Evolutionary conservation across 2,797 vertebrate genomes (phyloP), one percentile per base, ranked within the genome.

Genomic region (Liasis olivaceus): DNA sequence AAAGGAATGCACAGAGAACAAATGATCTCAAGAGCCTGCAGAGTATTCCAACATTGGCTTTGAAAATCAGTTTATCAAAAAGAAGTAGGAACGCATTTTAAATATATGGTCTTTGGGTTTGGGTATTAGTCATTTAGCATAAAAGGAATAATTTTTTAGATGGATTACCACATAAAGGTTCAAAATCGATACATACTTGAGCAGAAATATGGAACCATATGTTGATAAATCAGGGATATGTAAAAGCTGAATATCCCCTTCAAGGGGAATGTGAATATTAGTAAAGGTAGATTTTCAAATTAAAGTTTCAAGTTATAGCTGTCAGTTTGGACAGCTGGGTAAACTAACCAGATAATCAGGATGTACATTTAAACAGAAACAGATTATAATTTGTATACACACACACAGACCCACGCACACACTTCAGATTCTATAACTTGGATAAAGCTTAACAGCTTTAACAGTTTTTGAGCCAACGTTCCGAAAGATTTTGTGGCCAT

Each of bases 11-110:
- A 93, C 93, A 94, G 63, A 95, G 90, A 95, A 96, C 66, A 95
- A 95, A 95, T 85, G 63, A 91, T 60, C 91, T 96, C 93, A 87
- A 90, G 94, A 91, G 94, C 89, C 58, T 94, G 89, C 5, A 94
- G 91, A 96, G 94, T 85, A 89, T 96, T 96, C 94, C 85, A 95
- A 64, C 51, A 96, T 96, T 96, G 91, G 42, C 94, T 97, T 96
- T 96, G 90, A 97, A 96, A 95, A 93, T 92, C 36, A 96, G 91
- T 89, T 94, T 97, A 97, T 96, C 93, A 95, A 94, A 94, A 14
- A 94, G 87, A 91, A 95, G 2, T 91, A 92, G 20, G 59, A 96
- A 94, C 1, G 95, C 64, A 94, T 93, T 95, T 96, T 95, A 96
- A 96, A 97, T 92, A 89, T 91, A 93, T 92, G 15, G 93, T 90